A percentile compares a stretch with the other conserved stretches of the same genome.
These are phyloP conservation scores for Ciconia maguari DNA, from an alignment of 2,113 vertebrate genomes.

Conservation along the genomic window DNA sequence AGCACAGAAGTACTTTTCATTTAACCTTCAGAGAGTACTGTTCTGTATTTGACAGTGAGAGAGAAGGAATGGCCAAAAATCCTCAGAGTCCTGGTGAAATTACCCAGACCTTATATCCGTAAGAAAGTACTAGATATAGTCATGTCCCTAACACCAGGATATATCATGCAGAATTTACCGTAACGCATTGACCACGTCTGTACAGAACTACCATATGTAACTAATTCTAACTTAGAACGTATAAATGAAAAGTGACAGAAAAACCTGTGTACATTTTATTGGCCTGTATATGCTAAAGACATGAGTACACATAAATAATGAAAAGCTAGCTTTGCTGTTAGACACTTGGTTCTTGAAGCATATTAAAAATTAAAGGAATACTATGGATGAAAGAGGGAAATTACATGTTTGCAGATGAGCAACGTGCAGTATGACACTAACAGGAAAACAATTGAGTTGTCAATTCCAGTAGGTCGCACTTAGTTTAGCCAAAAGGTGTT, in stretches of 20 bases:
- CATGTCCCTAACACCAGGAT: not conserved
- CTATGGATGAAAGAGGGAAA: not conserved
- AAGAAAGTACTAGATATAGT: not conserved
- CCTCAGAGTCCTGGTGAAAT: not conserved
- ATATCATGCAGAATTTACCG: not conserved
- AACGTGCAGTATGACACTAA: not conserved
- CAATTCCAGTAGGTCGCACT: not conserved
- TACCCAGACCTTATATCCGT: not conserved
- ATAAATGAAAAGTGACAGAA: slow-evolving; percentile 13
- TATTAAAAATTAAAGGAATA: slow-evolving; percentile 31
- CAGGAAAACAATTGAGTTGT: not conserved
- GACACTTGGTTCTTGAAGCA: not conserved
- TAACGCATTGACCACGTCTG: not conserved
- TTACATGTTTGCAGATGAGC: not conserved
- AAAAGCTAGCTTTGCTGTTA: slow-evolving; percentile 12
- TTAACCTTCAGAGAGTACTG: not conserved
- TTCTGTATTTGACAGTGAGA: not conserved
- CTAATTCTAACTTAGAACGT: not conserved
- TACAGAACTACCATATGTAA: not conserved
- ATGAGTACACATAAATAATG: slow-evolving; percentile 9
- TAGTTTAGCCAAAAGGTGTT: not conserved
- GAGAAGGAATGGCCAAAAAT: not conserved
- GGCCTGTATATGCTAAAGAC: not conserved
- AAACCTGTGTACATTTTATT: not conserved
- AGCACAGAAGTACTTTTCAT: not conserved